Evolutionary conservation across 2,888 invertebrate genomes (phyloP).

Genomic region (Atethmia centrago): DNA sequence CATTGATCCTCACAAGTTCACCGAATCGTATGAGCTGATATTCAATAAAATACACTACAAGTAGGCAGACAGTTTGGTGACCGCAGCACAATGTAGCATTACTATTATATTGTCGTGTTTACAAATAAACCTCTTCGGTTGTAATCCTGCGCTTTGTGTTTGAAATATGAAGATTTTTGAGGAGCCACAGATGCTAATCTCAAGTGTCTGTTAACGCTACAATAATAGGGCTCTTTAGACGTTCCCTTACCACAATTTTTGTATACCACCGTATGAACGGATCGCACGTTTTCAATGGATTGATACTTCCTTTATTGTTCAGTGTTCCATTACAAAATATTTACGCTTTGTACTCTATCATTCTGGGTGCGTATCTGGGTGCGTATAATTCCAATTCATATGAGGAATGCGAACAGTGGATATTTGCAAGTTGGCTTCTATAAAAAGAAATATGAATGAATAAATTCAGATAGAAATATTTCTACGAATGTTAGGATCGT

Average conservation of each 20-base stretch:
- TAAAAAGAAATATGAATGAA: conserved; percentile 15
- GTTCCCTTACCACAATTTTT: conserved; percentile 83
- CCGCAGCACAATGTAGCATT: conserved; percentile 82
- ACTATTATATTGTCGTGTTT: conserved; percentile 84
- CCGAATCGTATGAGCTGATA: conserved; percentile 85
- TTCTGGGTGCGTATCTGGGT: conserved; percentile 37
- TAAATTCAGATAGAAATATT: background rate
- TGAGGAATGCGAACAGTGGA: conserved; percentile 16
- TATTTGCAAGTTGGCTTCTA: conserved; percentile 14
- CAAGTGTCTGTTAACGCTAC: conserved; percentile 90
- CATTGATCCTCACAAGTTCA: conserved; percentile 81
- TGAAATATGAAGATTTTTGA: conserved; percentile 85
- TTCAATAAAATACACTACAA: conserved; percentile 86
- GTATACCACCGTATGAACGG: conserved; percentile 80
- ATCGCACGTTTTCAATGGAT: conserved; percentile 79
- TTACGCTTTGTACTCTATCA: conserved; percentile 60
- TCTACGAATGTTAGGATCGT: background rate
- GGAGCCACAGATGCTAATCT: conserved; percentile 90
- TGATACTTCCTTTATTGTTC: conserved; percentile 82
- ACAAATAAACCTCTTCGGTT: conserved; percentile 89
- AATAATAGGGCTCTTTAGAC: conserved; percentile 87
- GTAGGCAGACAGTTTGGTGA: conserved; percentile 80
- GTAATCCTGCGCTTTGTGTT: conserved; percentile 88
- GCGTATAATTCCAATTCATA: conserved; percentile 50
- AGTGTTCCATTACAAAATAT: conserved; percentile 61